Conservation (phyloP, 2,113 vertebrate genomes). For the Pantherophis guttatus region DNA sequence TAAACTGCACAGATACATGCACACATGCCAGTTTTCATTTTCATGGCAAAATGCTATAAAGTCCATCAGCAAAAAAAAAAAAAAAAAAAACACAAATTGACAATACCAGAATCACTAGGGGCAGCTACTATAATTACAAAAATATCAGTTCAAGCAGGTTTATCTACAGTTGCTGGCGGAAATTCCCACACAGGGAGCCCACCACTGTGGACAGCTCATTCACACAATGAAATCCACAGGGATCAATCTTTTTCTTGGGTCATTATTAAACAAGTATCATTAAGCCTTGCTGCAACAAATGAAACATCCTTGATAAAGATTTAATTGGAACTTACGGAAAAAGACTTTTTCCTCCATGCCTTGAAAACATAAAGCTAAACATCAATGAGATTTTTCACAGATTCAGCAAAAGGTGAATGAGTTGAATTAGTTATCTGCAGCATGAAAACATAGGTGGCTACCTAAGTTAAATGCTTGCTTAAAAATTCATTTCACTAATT, state of each 20-base stretch:
- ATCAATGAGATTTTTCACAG: background rate
- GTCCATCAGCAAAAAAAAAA: background rate
- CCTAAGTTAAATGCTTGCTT: background rate
- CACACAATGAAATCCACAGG: background rate
- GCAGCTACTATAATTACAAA: background rate
- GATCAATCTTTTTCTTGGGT: background rate
- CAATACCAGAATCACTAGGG: background rate
- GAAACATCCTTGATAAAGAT: background rate
- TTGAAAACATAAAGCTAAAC: background rate
- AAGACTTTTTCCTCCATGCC: background rate
- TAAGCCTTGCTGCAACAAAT: background rate
- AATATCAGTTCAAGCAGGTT: background rate
- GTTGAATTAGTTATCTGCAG: background rate
- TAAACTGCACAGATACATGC: background rate
- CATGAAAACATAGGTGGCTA: background rate
- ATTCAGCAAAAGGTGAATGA: background rate
- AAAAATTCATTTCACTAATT: slow-evolving; percentile 3
- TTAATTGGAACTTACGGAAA: background rate
- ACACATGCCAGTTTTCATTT: background rate
- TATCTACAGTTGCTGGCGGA: background rate
- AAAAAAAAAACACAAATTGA: background rate
- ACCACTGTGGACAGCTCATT: background rate
- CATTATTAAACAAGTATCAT: background rate
- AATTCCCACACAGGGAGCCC: background rate
- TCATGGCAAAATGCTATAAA: background rate